Evolutionary conservation across 2,888 invertebrate species (phyloP), one percentile per base, ranked within the genome.

Genomic region (Muscina levida): DNA sequence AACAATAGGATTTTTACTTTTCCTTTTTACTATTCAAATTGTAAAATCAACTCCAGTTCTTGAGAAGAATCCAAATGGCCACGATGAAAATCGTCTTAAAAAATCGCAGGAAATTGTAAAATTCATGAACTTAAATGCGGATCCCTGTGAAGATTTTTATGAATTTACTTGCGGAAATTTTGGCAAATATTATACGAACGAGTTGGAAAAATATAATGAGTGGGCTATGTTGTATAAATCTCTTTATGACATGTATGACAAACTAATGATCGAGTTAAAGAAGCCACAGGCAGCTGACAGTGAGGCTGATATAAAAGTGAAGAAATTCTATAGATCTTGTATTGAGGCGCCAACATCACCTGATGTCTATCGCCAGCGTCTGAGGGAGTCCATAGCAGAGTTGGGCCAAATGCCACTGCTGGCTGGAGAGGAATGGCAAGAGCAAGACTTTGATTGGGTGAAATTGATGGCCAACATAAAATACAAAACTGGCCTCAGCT

Each of bases 251-350:
- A 73, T 77, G 3, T 79, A 86, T n/a, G 44, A 10, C 44, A 83
- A 84, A 0, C 85, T 85, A 39, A 82, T 10, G 17, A 8, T 17
- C 0, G 19, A 19, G 57, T 88, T 39, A 62, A 89, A 1, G 83
- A 81, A 3, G 1, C 71, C 71, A 15, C 85, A 80, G 11, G 85
- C 82, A 0, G 57, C 17, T 6, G 89, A 88, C 31, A 84, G 83
- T 17, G 72, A 84, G 8, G 86, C 87, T 17, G 88, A 87, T 26
- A 85, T 84, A 6, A 84, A 85, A 2, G 86, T 89, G 0, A 90
- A 89, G 79, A 87, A 88, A 19, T 89, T 90, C 53, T 89, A 87
- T 53, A 87, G 88, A 2, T 90, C 89, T 0, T 89, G 90, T 39
- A 72, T 31, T 87, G 39, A 83, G 86, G 19, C 72, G 1, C 37